Evolutionary conservation across 2,888 invertebrate species (phyloP).

Genomic region (Anthrax anthrax): DNA sequence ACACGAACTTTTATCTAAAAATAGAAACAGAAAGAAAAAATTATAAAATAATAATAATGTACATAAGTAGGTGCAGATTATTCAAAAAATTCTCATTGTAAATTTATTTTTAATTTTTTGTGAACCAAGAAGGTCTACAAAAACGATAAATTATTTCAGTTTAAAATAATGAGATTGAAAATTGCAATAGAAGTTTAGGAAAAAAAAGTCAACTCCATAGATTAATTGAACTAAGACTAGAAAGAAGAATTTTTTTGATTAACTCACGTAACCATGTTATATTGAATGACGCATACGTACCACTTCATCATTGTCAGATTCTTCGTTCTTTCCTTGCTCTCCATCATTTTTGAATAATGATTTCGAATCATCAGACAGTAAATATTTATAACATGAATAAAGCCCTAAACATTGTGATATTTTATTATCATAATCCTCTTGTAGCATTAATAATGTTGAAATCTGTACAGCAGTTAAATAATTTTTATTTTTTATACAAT

Average conservation of each 20-base stretch:
- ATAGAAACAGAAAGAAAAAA: not conserved
- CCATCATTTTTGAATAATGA: slow-evolving; percentile 13
- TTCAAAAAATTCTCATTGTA: too few species aligned
- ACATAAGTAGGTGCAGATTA: too few species aligned
- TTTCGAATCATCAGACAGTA: slow-evolving; percentile 37
- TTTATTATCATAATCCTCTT: slow-evolving; percentile 68
- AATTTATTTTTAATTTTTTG: too few species aligned
- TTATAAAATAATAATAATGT: not conserved
- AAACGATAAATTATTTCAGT: too few species aligned
- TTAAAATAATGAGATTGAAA: too few species aligned
- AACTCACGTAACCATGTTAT: too few species aligned
- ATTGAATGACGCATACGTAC: too few species aligned
- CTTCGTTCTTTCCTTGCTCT: slow-evolving; percentile 37
- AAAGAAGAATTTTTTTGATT: too few species aligned
- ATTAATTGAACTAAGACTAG: too few species aligned
- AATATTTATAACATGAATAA: slow-evolving; percentile 59
- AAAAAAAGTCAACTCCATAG: too few species aligned
- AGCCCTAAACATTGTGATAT: slow-evolving; percentile 53
- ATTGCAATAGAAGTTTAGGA: too few species aligned
- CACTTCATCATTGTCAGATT: slow-evolving; percentile 27
- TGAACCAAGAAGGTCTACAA: too few species aligned
- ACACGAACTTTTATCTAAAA: slow-evolving; percentile 55
- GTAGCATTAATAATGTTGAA: slow-evolving; percentile 69
- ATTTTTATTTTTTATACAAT: slow-evolving; percentile 53
- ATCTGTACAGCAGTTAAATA: slow-evolving; percentile 59